Evolutionary conservation across 2,888 invertebrate genomes (phyloP).

Genomic region (Trimorus sp.): DNA sequence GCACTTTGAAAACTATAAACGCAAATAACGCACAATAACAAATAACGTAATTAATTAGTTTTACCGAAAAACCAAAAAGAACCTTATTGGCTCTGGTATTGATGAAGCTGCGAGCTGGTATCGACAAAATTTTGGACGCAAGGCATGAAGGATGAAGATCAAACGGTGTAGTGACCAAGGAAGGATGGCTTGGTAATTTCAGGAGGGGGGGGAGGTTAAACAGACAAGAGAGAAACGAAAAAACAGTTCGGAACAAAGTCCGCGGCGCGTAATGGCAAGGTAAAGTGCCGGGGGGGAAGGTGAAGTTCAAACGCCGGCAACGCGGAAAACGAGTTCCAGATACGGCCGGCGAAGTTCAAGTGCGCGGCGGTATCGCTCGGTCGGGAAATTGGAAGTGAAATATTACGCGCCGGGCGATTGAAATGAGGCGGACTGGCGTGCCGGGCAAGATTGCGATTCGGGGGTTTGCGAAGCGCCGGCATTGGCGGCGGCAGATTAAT

Average conservation of each 20-base stretch:
- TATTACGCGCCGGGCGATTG: constrained; percentile 55
- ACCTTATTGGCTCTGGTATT: constrained; percentile 20
- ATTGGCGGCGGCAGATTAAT: constrained; percentile 31
- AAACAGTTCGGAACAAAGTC: constrained; percentile 9
- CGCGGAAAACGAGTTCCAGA: constrained; percentile 51
- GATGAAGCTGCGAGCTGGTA: constrained; percentile 24
- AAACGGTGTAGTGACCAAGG: constrained; percentile 39
- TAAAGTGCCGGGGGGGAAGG: constrained; percentile 5
- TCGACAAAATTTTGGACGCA: constrained; percentile 26
- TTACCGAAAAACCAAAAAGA: too few species aligned
- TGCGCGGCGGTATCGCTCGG: constrained; percentile 40
- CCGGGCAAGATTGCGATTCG: constrained; percentile 47
- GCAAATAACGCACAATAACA: too few species aligned
- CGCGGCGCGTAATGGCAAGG: neutral
- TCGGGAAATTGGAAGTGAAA: constrained; percentile 55
- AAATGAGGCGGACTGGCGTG: constrained; percentile 42
- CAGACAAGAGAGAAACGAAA: neutral
- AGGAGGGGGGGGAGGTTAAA: neutral
- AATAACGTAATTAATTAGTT: too few species aligned
- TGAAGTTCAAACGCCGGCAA: constrained; percentile 39
- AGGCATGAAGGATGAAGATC: constrained; percentile 41
- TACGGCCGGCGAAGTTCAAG: constrained; percentile 52
- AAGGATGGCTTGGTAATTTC: constrained; percentile 44
- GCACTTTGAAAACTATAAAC: too few species aligned
- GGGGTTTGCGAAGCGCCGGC: constrained; percentile 14